These are phyloP conservation scores for Phrixothrix hirtus DNA, from an alignment of 2,888 invertebrate species.

Conservation along the genomic window DNA sequence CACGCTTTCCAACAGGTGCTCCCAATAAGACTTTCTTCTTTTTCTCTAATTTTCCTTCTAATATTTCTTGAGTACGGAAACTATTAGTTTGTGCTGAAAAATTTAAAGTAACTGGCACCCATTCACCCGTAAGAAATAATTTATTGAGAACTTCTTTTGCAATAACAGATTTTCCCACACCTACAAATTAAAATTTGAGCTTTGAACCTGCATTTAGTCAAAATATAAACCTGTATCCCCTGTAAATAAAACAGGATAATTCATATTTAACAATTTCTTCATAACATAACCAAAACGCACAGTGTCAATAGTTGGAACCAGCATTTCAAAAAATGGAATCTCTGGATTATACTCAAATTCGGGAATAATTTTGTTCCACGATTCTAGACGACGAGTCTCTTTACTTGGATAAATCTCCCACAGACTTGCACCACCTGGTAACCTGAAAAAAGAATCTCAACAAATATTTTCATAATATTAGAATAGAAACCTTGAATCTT, in stretches of 20 bases:
- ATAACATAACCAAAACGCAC: slow-evolving; percentile 82
- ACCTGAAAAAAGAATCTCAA: slow-evolving; percentile 60
- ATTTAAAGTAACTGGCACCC: slow-evolving; percentile 78
- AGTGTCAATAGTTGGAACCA: slow-evolving; percentile 90
- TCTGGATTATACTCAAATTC: slow-evolving; percentile 70
- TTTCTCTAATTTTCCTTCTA: slow-evolving; percentile 83
- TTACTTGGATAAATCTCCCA: slow-evolving; percentile 80
- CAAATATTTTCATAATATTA: no score
- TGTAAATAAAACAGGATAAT: slow-evolving; percentile 83
- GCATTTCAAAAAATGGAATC: slow-evolving; percentile 83
- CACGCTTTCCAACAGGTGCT: slow-evolving; percentile 79
- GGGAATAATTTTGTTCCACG: slow-evolving; percentile 80
- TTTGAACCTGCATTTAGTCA: no score
- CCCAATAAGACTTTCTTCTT: slow-evolving; percentile 78
- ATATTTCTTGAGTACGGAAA: slow-evolving; percentile 79
- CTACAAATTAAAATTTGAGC: no score
- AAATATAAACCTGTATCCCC: slow-evolving; percentile 74
- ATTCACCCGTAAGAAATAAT: slow-evolving; percentile 63
- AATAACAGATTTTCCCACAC: slow-evolving; percentile 88
- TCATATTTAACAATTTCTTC: slow-evolving; percentile 71
- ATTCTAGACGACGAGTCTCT: slow-evolving; percentile 68
- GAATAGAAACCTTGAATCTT: slow-evolving; percentile 63
- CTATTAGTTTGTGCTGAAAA: slow-evolving; percentile 93
- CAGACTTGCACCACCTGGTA: slow-evolving; percentile 70
- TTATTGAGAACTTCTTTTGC: slow-evolving; percentile 74